Percentiles rank a stretch among this genome's conserved stretches.
These are phyloP conservation scores for Meloidogyne exigua DNA, from an alignment of 1,140 invertebrate species.

Conservation along the genomic window DNA sequence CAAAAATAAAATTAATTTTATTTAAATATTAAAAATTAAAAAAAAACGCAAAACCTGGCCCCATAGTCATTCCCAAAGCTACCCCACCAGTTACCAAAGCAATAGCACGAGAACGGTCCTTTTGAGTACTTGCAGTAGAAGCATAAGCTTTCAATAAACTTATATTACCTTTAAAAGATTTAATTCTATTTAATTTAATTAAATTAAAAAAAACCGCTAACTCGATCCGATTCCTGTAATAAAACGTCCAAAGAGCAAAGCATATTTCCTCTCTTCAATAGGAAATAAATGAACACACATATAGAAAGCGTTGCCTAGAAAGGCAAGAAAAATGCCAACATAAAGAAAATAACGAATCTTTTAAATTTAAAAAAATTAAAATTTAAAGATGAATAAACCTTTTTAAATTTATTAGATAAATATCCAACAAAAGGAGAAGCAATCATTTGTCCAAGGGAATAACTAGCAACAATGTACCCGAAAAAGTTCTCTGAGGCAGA, in stretches of 20 bases:
- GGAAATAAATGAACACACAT: conserved; percentile 34
- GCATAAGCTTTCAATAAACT: conserved; percentile 44
- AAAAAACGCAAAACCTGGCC: conserved; percentile 31
- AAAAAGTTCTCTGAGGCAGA: conserved; percentile 42
- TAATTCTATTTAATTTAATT: not conserved
- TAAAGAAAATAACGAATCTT: conserved; percentile 33
- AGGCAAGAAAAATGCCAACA: conserved; percentile 45
- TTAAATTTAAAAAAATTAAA: not conserved
- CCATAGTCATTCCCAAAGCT: conserved; percentile 33
- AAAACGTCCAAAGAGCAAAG: conserved; percentile 42
- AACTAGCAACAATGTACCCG: conserved; percentile 46
- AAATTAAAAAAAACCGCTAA: not conserved
- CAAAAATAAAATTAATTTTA: too few relatives aligned
- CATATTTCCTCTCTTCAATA: conserved; percentile 18
- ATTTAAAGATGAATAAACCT: not conserved
- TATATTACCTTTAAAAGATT: conserved; percentile 22
- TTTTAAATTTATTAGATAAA: conserved; percentile 33
- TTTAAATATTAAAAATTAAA: not conserved
- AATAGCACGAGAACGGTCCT: conserved; percentile 41
- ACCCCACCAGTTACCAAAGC: conserved; percentile 40
- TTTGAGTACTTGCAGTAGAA: conserved; percentile 27
- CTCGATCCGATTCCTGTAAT: conserved; percentile 48
- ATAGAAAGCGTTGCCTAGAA: conserved; percentile 51
- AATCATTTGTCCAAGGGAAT: conserved; percentile 45
- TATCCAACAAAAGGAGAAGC: conserved; percentile 43